A percentile compares a stretch with the other conserved stretches of the same genome.
Conservation (phyloP, 2,888 invertebrate species). For the Hyppa rectilinea region DNA sequence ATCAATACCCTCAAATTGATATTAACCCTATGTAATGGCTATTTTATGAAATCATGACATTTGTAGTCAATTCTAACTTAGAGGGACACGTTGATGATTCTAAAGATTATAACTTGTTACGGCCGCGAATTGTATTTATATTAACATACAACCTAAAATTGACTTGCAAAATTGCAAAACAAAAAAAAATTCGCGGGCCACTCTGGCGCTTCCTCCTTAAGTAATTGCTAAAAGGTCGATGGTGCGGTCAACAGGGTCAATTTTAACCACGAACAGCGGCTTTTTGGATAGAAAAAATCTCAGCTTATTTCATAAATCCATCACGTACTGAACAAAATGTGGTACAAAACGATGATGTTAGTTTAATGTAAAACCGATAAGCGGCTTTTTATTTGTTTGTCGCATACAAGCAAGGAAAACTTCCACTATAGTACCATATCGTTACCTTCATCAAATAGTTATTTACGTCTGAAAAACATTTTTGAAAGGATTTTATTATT, state of each 20-base stretch:
- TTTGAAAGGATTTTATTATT: not conserved
- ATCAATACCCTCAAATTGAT: no score
- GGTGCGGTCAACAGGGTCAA: not conserved
- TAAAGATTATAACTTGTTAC: no score
- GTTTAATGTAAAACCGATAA: conserved; percentile 56
- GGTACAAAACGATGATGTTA: conserved; percentile 36
- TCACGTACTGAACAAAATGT: conserved; percentile 12
- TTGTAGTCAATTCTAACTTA: no score
- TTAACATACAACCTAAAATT: no score
- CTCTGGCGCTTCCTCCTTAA: no score
- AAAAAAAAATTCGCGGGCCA: no score
- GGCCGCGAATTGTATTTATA: no score
- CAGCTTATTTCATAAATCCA: not conserved
- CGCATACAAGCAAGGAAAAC: conserved; percentile 8
- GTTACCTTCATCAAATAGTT: conserved; percentile 20
- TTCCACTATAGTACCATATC: conserved; percentile 7
- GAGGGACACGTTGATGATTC: no score
- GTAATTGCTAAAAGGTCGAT: not conserved
- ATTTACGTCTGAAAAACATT: not conserved
- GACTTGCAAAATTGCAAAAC: no score
- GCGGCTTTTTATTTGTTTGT: conserved; percentile 46
- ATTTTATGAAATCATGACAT: no score
- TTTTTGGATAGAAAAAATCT: conserved; percentile 6
- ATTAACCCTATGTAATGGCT: no score
- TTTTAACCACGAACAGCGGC: not conserved